A percentile compares a stretch with the other conserved stretches of the same genome.
phyloP scores from a whole-genome alignment of 2,888 invertebrate genomes.

The Acleris sparsana region DNA sequence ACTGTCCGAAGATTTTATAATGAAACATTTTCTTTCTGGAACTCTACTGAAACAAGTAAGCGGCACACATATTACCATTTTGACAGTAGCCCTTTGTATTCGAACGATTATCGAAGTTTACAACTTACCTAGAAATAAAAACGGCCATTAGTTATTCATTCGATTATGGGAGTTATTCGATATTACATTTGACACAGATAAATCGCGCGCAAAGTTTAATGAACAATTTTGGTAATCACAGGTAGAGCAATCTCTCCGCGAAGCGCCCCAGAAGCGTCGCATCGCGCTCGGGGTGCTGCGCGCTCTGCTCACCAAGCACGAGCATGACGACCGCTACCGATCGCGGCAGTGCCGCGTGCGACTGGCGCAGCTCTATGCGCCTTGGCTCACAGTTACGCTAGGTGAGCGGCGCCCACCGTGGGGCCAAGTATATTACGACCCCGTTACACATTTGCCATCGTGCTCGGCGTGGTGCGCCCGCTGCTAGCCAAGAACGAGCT shows the following conservation, averaged over 20 bases:
- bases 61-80: neutral
- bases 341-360: slow-evolving; percentile 91
- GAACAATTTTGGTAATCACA: slow-evolving; percentile 57
- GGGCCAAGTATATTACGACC: neutral
- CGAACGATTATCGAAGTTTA: no score
- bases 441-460: no score
- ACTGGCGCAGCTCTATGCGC: slow-evolving; percentile 95
- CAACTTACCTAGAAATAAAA: no score
- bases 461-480: slow-evolving; percentile 79
- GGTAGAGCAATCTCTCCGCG: slow-evolving; percentile 92
- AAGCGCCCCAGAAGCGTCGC: slow-evolving; percentile 92
- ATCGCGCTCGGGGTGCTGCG: slow-evolving; percentile 91
- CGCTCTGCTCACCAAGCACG: slow-evolving; percentile 96
- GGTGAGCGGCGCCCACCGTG: slow-evolving; percentile 51
- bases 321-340: slow-evolving; percentile 95
- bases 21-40: slow-evolving; percentile 95
- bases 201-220: no score
- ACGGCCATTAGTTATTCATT: no score
- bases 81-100: neutral
- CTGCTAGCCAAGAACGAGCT: no score
- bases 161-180: no score
- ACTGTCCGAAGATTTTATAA: slow-evolving; percentile 91
- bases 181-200: no score
- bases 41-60: slow-evolving; percentile 89
- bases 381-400: slow-evolving; percentile 92